Evolutionary conservation across 2,797 vertebrate genomes (phyloP).

Genomic region (Amphiprion clarkii): DNA sequence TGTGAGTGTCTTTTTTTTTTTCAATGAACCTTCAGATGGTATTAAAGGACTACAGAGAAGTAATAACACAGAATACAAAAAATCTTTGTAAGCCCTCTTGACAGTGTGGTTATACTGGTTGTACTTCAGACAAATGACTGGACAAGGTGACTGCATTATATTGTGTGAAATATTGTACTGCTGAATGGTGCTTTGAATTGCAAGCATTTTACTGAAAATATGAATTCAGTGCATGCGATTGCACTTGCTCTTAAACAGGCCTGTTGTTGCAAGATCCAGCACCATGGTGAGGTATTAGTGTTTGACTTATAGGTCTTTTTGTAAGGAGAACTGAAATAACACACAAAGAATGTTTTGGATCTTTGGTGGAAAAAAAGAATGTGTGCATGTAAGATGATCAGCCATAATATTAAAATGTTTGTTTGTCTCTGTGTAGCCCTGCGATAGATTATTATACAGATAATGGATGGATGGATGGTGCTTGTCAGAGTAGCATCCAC

Average conservation of each 20-base stretch:
- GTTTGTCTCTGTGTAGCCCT: no score
- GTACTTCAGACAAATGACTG: neutral
- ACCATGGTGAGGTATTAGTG: neutral
- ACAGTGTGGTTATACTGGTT: neutral
- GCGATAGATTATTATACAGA: no score
- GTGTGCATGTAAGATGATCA: no score
- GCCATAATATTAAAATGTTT: no score
- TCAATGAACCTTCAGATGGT: slow-evolving; percentile 1
- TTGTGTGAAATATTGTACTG: slow-evolving; percentile 6
- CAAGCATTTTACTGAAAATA: slow-evolving; percentile 11
- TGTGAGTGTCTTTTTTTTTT: neutral
- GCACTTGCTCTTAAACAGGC: slow-evolving; percentile 3
- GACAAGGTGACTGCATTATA: neutral
- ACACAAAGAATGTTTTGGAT: neutral
- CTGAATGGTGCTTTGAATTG: neutral
- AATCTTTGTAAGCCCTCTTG: neutral
- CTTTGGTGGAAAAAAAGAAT: no score
- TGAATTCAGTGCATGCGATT: neutral
- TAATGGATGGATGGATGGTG: no score
- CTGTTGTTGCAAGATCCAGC: neutral
- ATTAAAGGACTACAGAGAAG: neutral
- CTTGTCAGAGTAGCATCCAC: no score
- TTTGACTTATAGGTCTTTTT: neutral
- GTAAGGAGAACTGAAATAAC: neutral
- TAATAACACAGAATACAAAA: neutral